Evolutionary conservation across 2,888 invertebrate genomes (phyloP), one percentile per base, ranked within the genome.

Genomic region (Tortricodes alternella): DNA sequence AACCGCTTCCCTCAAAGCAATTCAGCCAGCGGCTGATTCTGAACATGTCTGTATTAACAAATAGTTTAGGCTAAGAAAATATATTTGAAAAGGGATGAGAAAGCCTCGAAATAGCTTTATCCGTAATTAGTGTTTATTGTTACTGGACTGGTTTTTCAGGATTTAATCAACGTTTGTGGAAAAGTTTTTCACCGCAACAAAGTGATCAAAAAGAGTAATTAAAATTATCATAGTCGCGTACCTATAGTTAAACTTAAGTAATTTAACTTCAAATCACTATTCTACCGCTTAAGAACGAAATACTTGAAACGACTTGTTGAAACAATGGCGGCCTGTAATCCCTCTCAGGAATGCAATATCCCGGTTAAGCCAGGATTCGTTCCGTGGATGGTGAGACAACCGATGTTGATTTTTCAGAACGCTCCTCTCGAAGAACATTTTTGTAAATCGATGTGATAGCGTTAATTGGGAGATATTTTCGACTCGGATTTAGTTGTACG

Each of bases 41-140:
- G 41, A 24, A 41, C 48, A 48, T 43, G 48, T 24, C 21, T 53
- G 53, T 55, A 41, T 55, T 43, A 19, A 37, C 49, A 49, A 49
- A 49, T 49, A 29, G 35, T 43, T 55, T 49, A 34, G 46, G 46
- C 13, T 37, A 13, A 13, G 46, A 53, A 34, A 23, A 23, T 15
- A 34, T n/a, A 46, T 32, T 11, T 37, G 38, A 39, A 46, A 29
- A 46, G 23, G 46, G 38, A 46, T 13, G 34, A 23, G 44, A 44
- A 27, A 44, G 18, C 8, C 16, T 21, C n/a, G 16, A 27, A 27
- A 43, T 43, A 15, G 15, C 13, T 38, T 38, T 38, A 16, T 44
- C 13, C 18, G 29, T 11, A 18, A 18, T 15, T 44, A 18, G 15
- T 9, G 41, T n/a, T n/a, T n/a, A n/a, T n/a, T n/a, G n/a, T n/a